Base-by-base conservation (phyloP, 2,113 vertebrate species). In the Struthio camelus region DNA sequence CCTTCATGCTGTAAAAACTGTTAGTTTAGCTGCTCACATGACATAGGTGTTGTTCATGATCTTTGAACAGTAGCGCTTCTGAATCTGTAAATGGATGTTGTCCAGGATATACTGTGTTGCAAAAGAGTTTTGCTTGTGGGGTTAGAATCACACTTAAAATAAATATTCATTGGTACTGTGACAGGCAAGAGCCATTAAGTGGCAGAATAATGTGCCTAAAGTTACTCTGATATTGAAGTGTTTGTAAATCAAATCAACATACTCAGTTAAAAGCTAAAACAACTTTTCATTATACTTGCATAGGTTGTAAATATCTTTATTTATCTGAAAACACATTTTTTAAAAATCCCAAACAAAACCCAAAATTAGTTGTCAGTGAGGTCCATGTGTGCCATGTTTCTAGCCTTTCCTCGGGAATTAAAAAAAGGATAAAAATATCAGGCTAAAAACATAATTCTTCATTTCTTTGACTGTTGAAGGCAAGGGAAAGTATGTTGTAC, bases 381-480 rank as follows among this genome's bases (percentile, higher is more conserved):
- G 20, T 66, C 40, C 34, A 14, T 2, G 0, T 50, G 54, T 72
- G 25, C 23, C 17, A 9, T 40, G 11, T 67, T 90, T 93, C 50
- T 72, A 89, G 28, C 54, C 40, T 88, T 94, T 91, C 82, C 79
- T 70, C 75, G 50, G 87, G 59, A 51, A 81, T 61, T 76, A 77
- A 64, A 82, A 82, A 84, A 59, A 80, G 58, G 44, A 75, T 75
- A 87, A 94, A 94, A 96, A 92, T 93, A 92, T 86, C 69, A 84
- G 9, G 64, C n/a, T 64, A 36, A 53, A 77, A 96, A 81, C 59
- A 72, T 92, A 92, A 80, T 79, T 96, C 85, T 89, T 93, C 72
- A 64, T 11, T 65, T 48, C 32, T 67, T 77, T 79, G 82, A 90
- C 61, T 86, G 92, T 76, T 79, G 77, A 97, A 90, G 34, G 71